Conservation (phyloP, 2,888 invertebrate species). For the Habroteleia sp. region DNA sequence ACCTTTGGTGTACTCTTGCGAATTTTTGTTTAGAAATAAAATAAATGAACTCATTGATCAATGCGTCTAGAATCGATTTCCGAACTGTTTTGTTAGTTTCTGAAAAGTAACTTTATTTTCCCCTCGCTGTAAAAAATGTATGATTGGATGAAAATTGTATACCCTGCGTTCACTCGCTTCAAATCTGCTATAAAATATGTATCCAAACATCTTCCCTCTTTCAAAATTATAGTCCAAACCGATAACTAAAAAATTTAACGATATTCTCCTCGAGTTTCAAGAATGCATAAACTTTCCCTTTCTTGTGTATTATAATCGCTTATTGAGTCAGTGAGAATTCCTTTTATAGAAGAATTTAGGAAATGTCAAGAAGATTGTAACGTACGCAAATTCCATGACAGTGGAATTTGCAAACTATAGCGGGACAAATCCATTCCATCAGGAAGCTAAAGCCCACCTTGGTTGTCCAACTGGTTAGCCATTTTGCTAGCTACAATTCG, state of each 20-base stretch:
- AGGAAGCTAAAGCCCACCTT: constrained; percentile 42
- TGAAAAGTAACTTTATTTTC: not conserved
- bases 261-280: no score
- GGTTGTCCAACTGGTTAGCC: constrained; percentile 49
- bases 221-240: constrained; percentile 1
- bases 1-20: not conserved
- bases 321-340: constrained; percentile 36
- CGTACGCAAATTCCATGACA: constrained; percentile 50
- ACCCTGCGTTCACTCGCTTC: not conserved
- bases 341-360: constrained; percentile 17
- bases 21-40: constrained; percentile 15
- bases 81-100: not conserved
- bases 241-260: constrained; percentile 9
- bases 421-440: constrained; percentile 57
- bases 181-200: constrained; percentile 1
- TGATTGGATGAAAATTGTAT: not conserved
- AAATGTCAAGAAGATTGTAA: constrained; percentile 40
- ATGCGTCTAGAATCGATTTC: constrained; percentile 13
- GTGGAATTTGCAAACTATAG: constrained; percentile 50
- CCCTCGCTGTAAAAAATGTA: not conserved
- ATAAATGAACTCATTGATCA: constrained; percentile 11
- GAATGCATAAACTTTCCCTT: not conserved
- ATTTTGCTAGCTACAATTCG: constrained; percentile 45
- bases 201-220: constrained; percentile 1
- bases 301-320: constrained; percentile 22